These are phyloP conservation scores for Andinoacara biseriatus DNA, from an alignment of 2,113 vertebrate species.

Conservation along the genomic window DNA sequence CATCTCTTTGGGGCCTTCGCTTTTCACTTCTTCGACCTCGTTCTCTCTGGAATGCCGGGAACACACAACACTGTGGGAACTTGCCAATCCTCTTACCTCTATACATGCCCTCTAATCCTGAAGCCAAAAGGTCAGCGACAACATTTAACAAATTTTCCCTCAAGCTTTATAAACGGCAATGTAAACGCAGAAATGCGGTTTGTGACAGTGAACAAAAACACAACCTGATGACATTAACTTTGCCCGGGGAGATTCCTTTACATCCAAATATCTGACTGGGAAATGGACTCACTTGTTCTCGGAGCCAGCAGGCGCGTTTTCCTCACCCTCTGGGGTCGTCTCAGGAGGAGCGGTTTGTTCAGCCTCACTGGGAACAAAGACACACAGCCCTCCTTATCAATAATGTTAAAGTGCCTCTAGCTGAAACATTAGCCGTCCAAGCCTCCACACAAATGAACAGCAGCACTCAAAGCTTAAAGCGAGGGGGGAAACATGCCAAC, in stretches of 20 bases:
- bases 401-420: neutral
- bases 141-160: slow-evolving; percentile 31
- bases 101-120: slow-evolving; percentile 41
- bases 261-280: neutral
- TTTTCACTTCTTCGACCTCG: slow-evolving; percentile 95
- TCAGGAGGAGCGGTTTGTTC: slow-evolving; percentile 93
- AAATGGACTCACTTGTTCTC: slow-evolving; percentile 90
- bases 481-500: neutral
- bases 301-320: slow-evolving; percentile 90
- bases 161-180: slow-evolving; percentile 17
- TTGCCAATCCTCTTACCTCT: slow-evolving; percentile 30
- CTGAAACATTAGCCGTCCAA: neutral
- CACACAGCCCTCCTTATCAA: slow-evolving; percentile 22
- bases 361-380: slow-evolving; percentile 85
- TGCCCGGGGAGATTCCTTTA: neutral
- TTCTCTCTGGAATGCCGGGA: slow-evolving; percentile 85
- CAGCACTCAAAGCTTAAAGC: neutral
- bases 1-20: slow-evolving; percentile 97
- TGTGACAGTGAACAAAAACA: neutral
- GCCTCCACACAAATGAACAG: neutral
- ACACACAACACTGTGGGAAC: slow-evolving; percentile 8
- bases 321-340: slow-evolving; percentile 92
- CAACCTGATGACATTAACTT: neutral
- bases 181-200: neutral
- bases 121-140: slow-evolving; percentile 22